Evolutionary conservation across 2,888 invertebrate genomes (phyloP), one percentile per base, ranked within the genome.

Genomic region (Zhuqinia jingwanae): DNA sequence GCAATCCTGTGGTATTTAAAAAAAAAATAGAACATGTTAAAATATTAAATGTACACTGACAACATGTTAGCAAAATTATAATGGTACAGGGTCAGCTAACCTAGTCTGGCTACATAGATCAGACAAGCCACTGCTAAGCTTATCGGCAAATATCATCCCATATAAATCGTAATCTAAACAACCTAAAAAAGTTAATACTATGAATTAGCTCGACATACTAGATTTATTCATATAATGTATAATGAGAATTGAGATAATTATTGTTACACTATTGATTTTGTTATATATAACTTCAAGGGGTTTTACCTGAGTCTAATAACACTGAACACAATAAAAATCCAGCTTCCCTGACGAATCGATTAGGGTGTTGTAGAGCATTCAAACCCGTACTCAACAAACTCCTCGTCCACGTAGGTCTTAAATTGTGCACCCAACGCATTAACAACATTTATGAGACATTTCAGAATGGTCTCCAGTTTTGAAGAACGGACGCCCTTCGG

Each of bases 341-440:
- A 45, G 93, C 93, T 91, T 94, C 94, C 78, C 94, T 90, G 6
- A 94, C 93, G 92, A 94, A 94, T 53, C 94, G 92, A 91, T 94
- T 94, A 17, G 93, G 92, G 90, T 94, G 94, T 3, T 91, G 92
- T 73, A 94, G 90, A 0, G 93, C 8, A 36, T 36, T 36, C 36
- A 36, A 36, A 36, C 3, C 8, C 8, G 36, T 36, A 36, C 80
- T 93, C 92, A 76, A 94, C 89, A 73, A 94, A 91, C 42, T 93
- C 92, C 89, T 93, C 92, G 77, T 91, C 73, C n/a, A 88, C 77
- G 36, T 77, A 88, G 1, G 17, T 22, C n/a, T 75, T 81, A 53
- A 88, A 85, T 47, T 60, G 70, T 11, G 68, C 17, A 1, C 82
- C 88, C 5, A 85, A 17, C 1, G 68, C 84, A 30, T 81, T 85